Percentiles rank a stretch among this genome's conserved stretches.
Evolutionary conservation across 2,888 invertebrate genomes (phyloP).

Genomic region (Sphaerophoria taeniata): DNA sequence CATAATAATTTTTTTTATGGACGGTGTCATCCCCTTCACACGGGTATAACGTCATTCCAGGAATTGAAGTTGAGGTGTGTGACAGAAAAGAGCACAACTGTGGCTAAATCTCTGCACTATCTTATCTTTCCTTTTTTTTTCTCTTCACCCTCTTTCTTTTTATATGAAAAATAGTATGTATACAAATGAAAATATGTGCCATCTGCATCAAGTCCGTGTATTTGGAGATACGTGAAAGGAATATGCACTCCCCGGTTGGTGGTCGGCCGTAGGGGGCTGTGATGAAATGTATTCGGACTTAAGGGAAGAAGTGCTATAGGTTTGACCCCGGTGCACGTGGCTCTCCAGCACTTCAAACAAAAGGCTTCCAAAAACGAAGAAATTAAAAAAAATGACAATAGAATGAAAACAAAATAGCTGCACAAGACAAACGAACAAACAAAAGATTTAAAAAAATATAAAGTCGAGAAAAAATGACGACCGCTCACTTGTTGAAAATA

Average conservation of each 20-base stretch:
- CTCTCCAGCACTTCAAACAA: conserved; percentile 56
- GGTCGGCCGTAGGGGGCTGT: too few relatives aligned
- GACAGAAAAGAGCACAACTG: conserved; percentile 36
- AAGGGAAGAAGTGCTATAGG: neutral
- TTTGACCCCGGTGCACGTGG: conserved; percentile 24
- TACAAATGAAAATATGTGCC: conserved; percentile 47
- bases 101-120: conserved; percentile 47
- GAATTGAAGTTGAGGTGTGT: conserved; percentile 54
- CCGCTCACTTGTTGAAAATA: conserved; percentile 54
- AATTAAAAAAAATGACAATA: conserved; percentile 51
- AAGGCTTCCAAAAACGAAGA: conserved; percentile 52
- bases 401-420: conserved; percentile 24
- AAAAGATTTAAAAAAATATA: conserved; percentile 30
- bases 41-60: neutral
- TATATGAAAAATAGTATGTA: conserved; percentile 37
- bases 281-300: too few relatives aligned
- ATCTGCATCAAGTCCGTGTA: conserved; percentile 43
- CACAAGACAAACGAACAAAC: conserved; percentile 17
- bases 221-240: neutral
- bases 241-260: neutral
- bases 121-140: neutral
- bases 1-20: conserved; percentile 21
- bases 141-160: conserved; percentile 35
- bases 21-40: neutral
- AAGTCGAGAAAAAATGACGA: too few relatives aligned